phyloP scores from a whole-genome alignment of 2,888 invertebrate genomes.

The Coenonympha arcania region DNA sequence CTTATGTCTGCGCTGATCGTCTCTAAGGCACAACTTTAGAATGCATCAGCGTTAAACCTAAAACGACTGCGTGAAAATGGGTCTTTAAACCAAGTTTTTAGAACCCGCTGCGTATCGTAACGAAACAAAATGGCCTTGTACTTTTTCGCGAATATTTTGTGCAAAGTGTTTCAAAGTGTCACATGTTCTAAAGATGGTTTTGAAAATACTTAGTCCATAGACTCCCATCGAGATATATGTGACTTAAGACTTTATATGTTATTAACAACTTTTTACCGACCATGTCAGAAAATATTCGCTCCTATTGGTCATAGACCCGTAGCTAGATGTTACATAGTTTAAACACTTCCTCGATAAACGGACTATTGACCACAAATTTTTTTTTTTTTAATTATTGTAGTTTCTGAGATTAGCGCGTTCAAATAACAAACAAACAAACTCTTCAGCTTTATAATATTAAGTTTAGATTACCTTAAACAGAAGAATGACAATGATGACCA shows the following conservation, averaged over 20 bases:
- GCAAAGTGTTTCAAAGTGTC: not conserved
- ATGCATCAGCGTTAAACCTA: slow-evolving; percentile 22
- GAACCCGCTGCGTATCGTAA: slow-evolving; percentile 4
- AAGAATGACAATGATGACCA: not conserved
- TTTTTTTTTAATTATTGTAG: too few species aligned
- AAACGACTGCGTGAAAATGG: slow-evolving; percentile 11
- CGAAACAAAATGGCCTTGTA: not conserved
- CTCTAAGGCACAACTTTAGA: slow-evolving; percentile 10
- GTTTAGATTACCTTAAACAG: not conserved
- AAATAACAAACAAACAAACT: too few species aligned
- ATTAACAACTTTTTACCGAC: too few species aligned
- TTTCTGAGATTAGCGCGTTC: too few species aligned
- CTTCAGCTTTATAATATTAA: not conserved
- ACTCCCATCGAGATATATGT: too few species aligned
- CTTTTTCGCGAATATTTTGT: not conserved
- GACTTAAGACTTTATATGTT: too few species aligned
- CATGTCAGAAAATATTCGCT: too few species aligned
- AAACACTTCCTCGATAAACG: too few species aligned
- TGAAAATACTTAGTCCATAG: too few species aligned
- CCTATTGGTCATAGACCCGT: too few species aligned
- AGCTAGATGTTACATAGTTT: too few species aligned
- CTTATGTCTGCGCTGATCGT: slow-evolving; percentile 5
- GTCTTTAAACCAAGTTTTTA: slow-evolving; percentile 13
- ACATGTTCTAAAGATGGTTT: not conserved
- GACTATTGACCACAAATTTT: too few species aligned